phyloP scores from a whole-genome alignment of 2,797 vertebrate genomes.

The Propithecus perrieri region DNA sequence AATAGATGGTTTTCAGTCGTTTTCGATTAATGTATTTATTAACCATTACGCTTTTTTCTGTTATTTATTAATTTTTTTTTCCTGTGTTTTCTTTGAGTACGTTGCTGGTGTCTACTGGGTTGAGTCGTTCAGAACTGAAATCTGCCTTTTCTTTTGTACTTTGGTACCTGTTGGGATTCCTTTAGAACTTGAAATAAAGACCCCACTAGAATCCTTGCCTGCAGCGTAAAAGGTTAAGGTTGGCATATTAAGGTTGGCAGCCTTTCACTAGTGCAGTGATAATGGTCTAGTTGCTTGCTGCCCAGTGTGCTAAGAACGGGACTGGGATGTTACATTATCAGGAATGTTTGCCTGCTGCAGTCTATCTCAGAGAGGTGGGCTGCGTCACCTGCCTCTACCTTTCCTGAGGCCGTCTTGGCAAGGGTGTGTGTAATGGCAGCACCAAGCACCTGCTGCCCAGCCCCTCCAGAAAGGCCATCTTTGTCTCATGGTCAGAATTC shows the following conservation, averaged over 20 bases:
- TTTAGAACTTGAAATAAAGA: not conserved
- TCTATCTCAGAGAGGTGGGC: not conserved
- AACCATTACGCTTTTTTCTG: not conserved
- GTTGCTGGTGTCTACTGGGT: not conserved
- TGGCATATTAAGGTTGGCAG: not conserved
- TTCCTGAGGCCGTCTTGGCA: not conserved
- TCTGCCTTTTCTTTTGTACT: slow-evolving; percentile 24
- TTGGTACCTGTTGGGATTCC: not conserved
- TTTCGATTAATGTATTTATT: not conserved
- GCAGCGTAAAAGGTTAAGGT: not conserved
- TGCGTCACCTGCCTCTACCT: not conserved
- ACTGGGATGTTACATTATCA: no score
- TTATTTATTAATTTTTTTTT: not conserved
- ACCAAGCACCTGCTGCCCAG: not conserved
- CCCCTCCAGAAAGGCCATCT: no score
- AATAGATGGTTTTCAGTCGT: slow-evolving; percentile 14
- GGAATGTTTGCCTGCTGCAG: not conserved
- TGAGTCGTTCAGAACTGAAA: slow-evolving; percentile 14
- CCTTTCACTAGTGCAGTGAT: not conserved
- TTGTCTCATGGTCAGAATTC: not conserved
- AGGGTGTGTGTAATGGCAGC: not conserved
- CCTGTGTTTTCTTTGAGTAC: not conserved
- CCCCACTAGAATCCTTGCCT: not conserved
- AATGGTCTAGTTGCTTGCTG: not conserved
- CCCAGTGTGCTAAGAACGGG: not conserved